Evolutionary conservation across 2,113 vertebrate species (phyloP), one percentile per base, ranked within the genome.

Genomic region (Anoura caudifer): DNA sequence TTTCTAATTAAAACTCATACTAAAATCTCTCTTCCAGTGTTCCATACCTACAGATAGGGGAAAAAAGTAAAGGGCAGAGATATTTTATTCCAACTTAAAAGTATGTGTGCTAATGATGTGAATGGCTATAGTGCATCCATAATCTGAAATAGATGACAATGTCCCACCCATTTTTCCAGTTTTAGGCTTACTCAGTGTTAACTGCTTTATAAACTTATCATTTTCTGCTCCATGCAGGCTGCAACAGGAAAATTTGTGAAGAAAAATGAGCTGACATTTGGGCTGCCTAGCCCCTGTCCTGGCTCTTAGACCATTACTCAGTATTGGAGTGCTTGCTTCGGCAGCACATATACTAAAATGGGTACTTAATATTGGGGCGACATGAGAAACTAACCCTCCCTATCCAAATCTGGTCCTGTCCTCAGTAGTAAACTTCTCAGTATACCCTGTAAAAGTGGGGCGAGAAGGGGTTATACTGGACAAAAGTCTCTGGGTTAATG

Each of bases 21-120:
- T 67, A 92, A 93, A 95, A 92, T 81, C 45, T 80, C 31, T 87
- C 54, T 70, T 90, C 20, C 65, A 81, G 50, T 50, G 38, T 70
- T 76, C 52, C 69, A 4, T 73, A 31, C 26, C 24, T 67, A 63
- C 20, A 33, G 41, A 70, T 15, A 22, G 6, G 63, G 41, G 33
- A 36, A 41, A 56, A 75, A 73, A 63, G 9, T 47, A 94, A 28
- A 86, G 33, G 52, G n/a, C 70, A 80, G 47, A 67, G 43, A 72
- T 54, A 69, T 82, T 96, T 87, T 82, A 63, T 76, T 56, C 41
- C 73, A 76, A 84, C 52, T 79, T 92, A 28, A 91, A 85, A 38
- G 73, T 54, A 45, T 9, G 63, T 52, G 26, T 47, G 43, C 24
- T 89, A 75, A 90, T 20, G 76, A n/a, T 22, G 31, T 47, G 17